Evolutionary conservation across 1,140 invertebrate species (phyloP).

Genomic region (Gyrodactylus bullatarudis): DNA sequence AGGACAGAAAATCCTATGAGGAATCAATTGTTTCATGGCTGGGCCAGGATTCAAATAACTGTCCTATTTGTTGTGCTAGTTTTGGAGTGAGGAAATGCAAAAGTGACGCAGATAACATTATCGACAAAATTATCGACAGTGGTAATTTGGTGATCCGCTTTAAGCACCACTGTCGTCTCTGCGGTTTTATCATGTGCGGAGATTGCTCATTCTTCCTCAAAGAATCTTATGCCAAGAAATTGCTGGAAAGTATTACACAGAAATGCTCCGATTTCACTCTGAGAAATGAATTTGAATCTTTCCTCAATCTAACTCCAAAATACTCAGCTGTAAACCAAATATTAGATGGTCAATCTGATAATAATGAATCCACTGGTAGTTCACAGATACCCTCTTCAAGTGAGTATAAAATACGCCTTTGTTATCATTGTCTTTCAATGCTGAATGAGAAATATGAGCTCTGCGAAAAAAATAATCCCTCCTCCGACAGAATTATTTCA

Average conservation of each 20-base stretch:
- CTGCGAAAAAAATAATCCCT: too few species aligned
- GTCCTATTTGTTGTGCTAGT: not conserved
- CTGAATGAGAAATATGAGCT: too few species aligned
- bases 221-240: not conserved
- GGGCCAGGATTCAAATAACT: not conserved
- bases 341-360: not conserved
- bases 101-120: not conserved
- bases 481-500: not conserved
- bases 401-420: not conserved
- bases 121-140: not conserved
- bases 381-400: not conserved
- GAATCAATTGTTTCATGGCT: not conserved
- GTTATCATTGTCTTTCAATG: not conserved
- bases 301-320: not conserved
- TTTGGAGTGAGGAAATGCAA: not conserved
- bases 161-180: not conserved
- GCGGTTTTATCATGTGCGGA: not conserved
- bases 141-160: not conserved
- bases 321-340: too few species aligned
- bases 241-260: not conserved
- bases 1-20: not conserved
- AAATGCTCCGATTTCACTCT: not conserved
- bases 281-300: not conserved
- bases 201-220: not conserved
- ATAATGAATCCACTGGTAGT: not conserved